Base-by-base conservation (phyloP, 2,888 invertebrate species). In the Protodeltote pygarga region DNA sequence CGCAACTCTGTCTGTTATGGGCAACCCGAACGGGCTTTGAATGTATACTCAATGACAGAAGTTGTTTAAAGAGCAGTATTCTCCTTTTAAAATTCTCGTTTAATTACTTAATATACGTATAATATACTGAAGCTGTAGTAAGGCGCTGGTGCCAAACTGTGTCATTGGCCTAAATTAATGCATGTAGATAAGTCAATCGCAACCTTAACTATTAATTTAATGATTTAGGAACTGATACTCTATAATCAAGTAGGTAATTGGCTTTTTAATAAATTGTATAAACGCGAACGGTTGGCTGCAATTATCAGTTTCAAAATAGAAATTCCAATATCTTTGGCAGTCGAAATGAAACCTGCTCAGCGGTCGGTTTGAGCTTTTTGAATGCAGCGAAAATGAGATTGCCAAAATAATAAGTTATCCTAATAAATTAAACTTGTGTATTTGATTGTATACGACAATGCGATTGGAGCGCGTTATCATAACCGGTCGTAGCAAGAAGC, bases 401-500 rank as follows among this genome's bases (percentile, higher is more conserved):
- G n/a, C 13, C 21, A 31, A 24, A 47, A 33, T 37, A 37, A 32
- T 40, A 8, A 10, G 11, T n/a, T n/a, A n/a, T n/a, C n/a, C n/a
- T 27, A 19, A 10, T 23, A 11, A 23, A 35, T 47, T 23, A 6
- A 37, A 60, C 58, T 71, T 69, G 63, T 65, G 73, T 58, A 42
- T 54, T 52, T 60, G 67, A 72, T 61, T 68, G 76, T 80, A 75
- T 69, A 42, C 40, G 57, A 66, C 67, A 72, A 71, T 73, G 62
- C 65, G 71, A 79, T 81, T 73, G 70, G 62, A 66, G 60, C 50
- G 47, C 42, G 78, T 83, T 83, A 83, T 54, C 82, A 83, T 83
- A 87, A 87, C 86, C 75, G 77, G 86, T 82, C 71, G 65, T 60
- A 65, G 62, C 63, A 65, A 74, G 75, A 76, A 68, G 68, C 72